phyloP scores from a whole-genome alignment of 1,140 invertebrate genomes.

The Apocrypta bakeri region DNA sequence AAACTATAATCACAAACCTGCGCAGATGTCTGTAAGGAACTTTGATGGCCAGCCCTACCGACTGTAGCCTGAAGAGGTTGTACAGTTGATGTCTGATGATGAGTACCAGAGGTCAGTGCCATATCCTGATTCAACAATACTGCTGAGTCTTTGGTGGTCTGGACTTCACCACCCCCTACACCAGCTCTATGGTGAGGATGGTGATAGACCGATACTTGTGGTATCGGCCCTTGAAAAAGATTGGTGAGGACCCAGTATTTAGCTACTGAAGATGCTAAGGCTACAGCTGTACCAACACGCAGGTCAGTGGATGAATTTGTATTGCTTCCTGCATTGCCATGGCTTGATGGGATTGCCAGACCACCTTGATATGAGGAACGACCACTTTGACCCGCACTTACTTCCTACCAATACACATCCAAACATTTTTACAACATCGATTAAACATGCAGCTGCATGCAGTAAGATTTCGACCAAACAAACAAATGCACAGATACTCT shows the following conservation, averaged over 20 bases:
- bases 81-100: slow-evolving; percentile 65
- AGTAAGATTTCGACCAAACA: slow-evolving; percentile 62
- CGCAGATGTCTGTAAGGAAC: slow-evolving; percentile 66
- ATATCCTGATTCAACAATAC: slow-evolving; percentile 68
- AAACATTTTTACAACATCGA: slow-evolving; percentile 74
- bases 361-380: slow-evolving; percentile 70
- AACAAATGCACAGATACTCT: slow-evolving; percentile 62
- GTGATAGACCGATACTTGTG: slow-evolving; percentile 74
- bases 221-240: slow-evolving; percentile 74
- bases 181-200: slow-evolving; percentile 67
- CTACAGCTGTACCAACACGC: slow-evolving; percentile 74
- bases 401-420: slow-evolving; percentile 74
- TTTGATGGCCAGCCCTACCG: slow-evolving; percentile 68
- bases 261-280: slow-evolving; percentile 74
- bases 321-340: slow-evolving; percentile 70
- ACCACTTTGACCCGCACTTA: slow-evolving; percentile 72
- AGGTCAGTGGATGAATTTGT: slow-evolving; percentile 70
- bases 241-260: slow-evolving; percentile 76
- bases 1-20: slow-evolving; percentile 68
- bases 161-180: slow-evolving; percentile 42
- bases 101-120: slow-evolving; percentile 65
- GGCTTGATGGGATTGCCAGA: slow-evolving; percentile 68
- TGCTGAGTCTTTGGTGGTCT: slow-evolving; percentile 63
- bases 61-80: slow-evolving; percentile 70
- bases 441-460: slow-evolving; percentile 71